phyloP scores from a whole-genome alignment of 2,888 invertebrate species.

The Pristionchus entomophagus region DNA sequence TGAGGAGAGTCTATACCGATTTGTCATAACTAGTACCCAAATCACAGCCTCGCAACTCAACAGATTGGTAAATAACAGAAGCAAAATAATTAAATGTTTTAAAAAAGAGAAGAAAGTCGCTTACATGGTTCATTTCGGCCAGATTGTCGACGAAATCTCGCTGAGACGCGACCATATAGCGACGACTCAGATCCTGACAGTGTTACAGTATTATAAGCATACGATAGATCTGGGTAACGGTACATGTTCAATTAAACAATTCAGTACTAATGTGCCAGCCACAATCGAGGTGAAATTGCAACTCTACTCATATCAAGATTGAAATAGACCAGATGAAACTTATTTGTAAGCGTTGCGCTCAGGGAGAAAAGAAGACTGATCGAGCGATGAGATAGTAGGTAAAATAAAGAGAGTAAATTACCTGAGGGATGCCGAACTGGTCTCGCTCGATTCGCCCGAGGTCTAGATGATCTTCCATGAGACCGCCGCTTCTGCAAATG shows the following conservation, averaged over 20 bases:
- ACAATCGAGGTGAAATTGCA: too few species aligned
- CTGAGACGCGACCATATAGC: constrained; percentile 57
- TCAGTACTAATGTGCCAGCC: too few species aligned
- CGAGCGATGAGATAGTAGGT: not conserved
- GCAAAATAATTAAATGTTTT: too few species aligned
- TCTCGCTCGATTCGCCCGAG: constrained; percentile 53
- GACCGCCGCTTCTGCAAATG: constrained; percentile 51
- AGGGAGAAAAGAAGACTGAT: not conserved
- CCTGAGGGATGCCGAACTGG: constrained; percentile 62
- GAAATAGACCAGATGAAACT: not conserved
- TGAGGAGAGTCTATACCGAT: too few species aligned
- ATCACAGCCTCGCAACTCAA: too few species aligned
- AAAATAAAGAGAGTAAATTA: too few species aligned
- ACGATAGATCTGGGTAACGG: not conserved
- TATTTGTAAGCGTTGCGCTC: not conserved
- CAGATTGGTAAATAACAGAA: too few species aligned
- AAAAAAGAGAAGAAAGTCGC: not conserved
- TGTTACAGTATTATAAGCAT: too few species aligned
- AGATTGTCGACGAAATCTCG: constrained; percentile 51
- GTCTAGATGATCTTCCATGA: constrained; percentile 61
- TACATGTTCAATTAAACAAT: not conserved
- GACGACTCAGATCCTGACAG: constrained; percentile 56
- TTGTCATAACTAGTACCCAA: too few species aligned
- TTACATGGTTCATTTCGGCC: constrained; percentile 45
- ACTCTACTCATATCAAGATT: too few species aligned